These are phyloP conservation scores for Pterocles gutturalis DNA, from an alignment of 2,113 vertebrate genomes.

Conservation along the genomic window DNA sequence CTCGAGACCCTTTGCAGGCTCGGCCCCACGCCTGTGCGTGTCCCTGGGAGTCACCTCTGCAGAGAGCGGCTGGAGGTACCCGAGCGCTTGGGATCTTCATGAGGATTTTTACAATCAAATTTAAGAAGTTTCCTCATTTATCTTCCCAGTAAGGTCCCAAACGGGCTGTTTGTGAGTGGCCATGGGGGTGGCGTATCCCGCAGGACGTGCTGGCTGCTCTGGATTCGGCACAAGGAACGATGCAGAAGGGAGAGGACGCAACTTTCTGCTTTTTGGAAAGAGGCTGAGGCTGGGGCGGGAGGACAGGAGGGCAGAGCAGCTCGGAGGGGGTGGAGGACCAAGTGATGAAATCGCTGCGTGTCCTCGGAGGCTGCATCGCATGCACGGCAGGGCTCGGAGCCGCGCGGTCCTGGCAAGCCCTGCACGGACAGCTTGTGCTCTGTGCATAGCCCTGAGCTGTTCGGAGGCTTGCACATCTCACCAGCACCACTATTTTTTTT, in stretches of 20 bases:
- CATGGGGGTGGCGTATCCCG: constrained; percentile 1
- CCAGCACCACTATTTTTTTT: background rate
- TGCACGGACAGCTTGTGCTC: fast-evolving
- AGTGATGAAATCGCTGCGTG: background rate
- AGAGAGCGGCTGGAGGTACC: background rate
- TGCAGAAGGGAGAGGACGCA: background rate
- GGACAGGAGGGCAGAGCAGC: background rate
- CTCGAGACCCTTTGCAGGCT: background rate
- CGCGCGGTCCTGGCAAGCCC: background rate
- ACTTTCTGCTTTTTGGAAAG: background rate
- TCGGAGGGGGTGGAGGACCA: background rate
- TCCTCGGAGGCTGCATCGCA: background rate
- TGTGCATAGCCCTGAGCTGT: background rate
- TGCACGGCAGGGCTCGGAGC: background rate
- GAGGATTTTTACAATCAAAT: background rate
- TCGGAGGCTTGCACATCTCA: background rate
- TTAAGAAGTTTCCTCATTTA: constrained; percentile 21
- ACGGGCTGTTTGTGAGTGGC: background rate
- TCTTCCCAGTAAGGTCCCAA: background rate
- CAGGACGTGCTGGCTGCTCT: constrained; percentile 1
- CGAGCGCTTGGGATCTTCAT: background rate
- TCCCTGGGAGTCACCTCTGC: background rate
- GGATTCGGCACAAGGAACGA: background rate
- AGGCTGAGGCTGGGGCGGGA: background rate
- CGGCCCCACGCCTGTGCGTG: fast-evolving